Base-by-base conservation (phyloP, 2,113 vertebrate genomes). In the Mesocricetus auratus region DNA sequence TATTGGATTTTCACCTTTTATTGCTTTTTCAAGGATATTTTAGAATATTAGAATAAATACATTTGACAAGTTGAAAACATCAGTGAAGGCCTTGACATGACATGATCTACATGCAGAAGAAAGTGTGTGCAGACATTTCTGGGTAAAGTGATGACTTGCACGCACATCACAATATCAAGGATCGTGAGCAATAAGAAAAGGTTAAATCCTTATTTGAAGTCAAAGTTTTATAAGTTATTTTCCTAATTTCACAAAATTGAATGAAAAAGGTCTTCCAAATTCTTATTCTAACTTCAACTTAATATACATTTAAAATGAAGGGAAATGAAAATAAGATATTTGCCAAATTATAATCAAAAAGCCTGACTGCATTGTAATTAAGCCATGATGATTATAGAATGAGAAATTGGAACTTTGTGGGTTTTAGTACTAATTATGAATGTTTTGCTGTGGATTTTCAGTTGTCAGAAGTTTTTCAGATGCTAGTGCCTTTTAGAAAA, bases 21-120 rank as follows among this genome's bases (percentile, higher is more conserved):
- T 81, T 50, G 24, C 31, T 31, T 68, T 68, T 45, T 45, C 2
- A 36, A 86, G 22, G 45, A 86, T 90, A 77, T 39, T 83, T 90
- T 96, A 47, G 71, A 39, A 77, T 74, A 89, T 29, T 64, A 75
- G 31, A 93, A 77, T 90, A 93, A 96, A 93, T 88, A 42, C 0
- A 73, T 1, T 90, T 77, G 5, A 53, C 60, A 94, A 93, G 56
- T 68, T 83, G 47, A 75, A 92, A 86, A 62, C 16, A 62, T 19
- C 82, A 91, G 26, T 85, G 71, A 42, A 22, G 5, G 10, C 19
- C 64, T 92, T 88, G 53, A 74, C 7, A 36, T 60, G 5, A 66
- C 68, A 42, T 74, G 4, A 47, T 47, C 8, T 47, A 47, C 81
- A 42, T 21, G 53, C 19, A 79, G 56, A 87, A 73, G 75, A 45